phyloP scores from a whole-genome alignment of 23 tunicate genomes.

The Pegea sp. region DNA sequence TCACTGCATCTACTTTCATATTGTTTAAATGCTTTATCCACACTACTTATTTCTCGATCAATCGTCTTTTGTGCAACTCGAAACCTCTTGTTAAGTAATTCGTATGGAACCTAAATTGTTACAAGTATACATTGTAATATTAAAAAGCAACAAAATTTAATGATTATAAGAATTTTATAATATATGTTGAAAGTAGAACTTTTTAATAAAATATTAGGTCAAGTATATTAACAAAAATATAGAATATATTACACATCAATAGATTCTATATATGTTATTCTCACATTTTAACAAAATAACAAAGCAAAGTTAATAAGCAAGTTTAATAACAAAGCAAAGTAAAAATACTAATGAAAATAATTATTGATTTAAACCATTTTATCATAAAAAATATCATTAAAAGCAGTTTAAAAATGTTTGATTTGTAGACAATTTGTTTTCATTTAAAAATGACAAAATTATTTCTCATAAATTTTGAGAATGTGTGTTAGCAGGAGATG shows the following conservation, averaged over 20 bases:
- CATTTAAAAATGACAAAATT: not conserved
- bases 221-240: no score
- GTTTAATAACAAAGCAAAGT: not conserved
- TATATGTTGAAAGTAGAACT: no score
- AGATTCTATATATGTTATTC: no score
- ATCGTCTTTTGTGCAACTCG: slow-evolving; percentile 85
- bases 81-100: slow-evolving; percentile 67
- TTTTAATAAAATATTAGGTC: no score
- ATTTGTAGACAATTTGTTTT: not conserved
- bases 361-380: not conserved
- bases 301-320: not conserved
- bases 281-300: no score
- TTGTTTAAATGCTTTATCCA: slow-evolving; percentile 6
- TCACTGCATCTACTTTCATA: slow-evolving; percentile 22
- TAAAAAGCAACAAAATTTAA: not conserved
- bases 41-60: slow-evolving; percentile 64
- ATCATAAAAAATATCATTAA: no score
- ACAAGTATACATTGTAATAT: no score
- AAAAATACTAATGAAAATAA: not conserved
- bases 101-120: slow-evolving; percentile 97
- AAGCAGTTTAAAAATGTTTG: not conserved
- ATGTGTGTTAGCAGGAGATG: no score
- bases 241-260: no score
- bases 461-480: not conserved
- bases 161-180: not conserved